Conservation (phyloP, 2,888 invertebrate genomes). For the Steromphala cineraria region DNA sequence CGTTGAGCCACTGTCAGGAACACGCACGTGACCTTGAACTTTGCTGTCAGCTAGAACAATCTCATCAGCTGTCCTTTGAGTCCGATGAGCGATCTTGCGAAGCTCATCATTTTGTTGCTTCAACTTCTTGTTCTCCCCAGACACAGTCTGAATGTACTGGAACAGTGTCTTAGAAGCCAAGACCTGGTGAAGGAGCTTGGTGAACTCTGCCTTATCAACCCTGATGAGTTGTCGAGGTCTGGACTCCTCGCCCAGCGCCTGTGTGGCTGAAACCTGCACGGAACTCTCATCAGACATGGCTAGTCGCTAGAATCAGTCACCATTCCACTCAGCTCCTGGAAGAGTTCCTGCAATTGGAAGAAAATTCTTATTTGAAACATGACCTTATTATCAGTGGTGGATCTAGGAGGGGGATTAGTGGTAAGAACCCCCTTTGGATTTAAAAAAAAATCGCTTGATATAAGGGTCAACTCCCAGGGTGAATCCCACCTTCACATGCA, state of each 20-base stretch:
- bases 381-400: no score
- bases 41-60: not conserved
- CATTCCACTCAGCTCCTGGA: no score
- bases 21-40: not conserved
- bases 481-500: no score
- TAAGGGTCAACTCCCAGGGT: no score
- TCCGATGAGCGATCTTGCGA: not conserved
- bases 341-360: no score
- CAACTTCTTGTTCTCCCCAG: conserved; percentile 2
- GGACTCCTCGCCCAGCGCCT: not conserved
- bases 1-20: not conserved
- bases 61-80: not conserved
- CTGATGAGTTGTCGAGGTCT: not conserved
- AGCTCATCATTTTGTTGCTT: not conserved
- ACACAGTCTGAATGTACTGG: not conserved
- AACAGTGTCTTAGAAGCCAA: not conserved
- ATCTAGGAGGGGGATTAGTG: no score
- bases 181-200: not conserved
- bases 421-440: no score
- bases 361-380: no score
- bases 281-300: conserved; percentile 1
- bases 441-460: no score
- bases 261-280: not conserved
- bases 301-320: no score
- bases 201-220: not conserved